phyloP scores from a whole-genome alignment of 1,140 invertebrate species.

The Solenopsis fugax region DNA sequence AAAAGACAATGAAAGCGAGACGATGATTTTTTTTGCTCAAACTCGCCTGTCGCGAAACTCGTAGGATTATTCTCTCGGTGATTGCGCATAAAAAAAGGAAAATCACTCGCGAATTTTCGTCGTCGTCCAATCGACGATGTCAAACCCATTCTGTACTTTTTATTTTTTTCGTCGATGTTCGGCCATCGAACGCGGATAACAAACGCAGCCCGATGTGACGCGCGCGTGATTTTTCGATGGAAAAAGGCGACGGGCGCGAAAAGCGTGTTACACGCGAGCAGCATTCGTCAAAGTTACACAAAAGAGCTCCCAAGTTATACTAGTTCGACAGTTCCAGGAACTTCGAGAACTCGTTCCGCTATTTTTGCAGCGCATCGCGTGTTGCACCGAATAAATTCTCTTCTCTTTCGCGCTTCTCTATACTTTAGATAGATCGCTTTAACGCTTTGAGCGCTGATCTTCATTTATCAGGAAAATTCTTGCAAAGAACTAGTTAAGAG shows the following conservation, averaged over 20 bases:
- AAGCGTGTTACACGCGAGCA: conserved; percentile 53
- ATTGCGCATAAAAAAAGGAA: conserved; percentile 30
- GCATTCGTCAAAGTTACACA: conserved; percentile 62
- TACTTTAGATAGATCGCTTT: conserved; percentile 50
- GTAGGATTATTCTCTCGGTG: conserved; percentile 24
- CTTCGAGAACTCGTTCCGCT: conserved; percentile 53
- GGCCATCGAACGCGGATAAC: conserved; percentile 46
- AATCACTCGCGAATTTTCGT: conserved; percentile 47
- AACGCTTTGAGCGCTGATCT: conserved; percentile 27
- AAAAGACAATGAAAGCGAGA: background rate
- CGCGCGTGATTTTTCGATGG: conserved; percentile 55
- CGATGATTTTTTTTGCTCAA: background rate
- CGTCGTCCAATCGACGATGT: conserved; percentile 40
- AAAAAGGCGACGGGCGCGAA: conserved; percentile 39
- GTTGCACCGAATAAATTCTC: conserved; percentile 55
- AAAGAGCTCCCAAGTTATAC: conserved; percentile 52
- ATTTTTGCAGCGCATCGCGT: conserved; percentile 54
- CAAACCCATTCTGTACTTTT: conserved; percentile 32
- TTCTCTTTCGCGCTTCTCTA: conserved; percentile 13
- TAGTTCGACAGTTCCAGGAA: conserved; percentile 55
- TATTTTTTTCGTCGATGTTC: conserved; percentile 45
- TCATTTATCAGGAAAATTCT: conserved; percentile 52
- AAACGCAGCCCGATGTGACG: conserved; percentile 41
- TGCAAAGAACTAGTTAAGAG: conserved; percentile 34
- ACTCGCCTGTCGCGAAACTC: conserved; percentile 13